These are phyloP conservation scores for Mungos mungo DNA, from an alignment of 2,113 vertebrate species.

Conservation along the genomic window DNA sequence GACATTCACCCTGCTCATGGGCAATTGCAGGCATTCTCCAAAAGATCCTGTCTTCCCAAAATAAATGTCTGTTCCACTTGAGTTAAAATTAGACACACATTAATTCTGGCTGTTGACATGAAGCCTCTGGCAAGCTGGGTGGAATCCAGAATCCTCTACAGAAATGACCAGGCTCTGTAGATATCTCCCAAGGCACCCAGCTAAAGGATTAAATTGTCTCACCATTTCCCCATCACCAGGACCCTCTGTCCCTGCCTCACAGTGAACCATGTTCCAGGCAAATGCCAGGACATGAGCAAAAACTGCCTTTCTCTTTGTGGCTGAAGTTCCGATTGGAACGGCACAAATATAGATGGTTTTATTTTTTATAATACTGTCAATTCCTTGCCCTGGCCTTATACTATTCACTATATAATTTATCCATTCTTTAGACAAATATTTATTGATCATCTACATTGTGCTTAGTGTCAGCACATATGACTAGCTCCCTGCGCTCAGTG, in stretches of 20 bases:
- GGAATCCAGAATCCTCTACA: background rate
- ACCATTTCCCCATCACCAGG: background rate
- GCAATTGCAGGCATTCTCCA: slow-evolving; percentile 22
- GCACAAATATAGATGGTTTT: background rate
- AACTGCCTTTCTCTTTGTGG: background rate
- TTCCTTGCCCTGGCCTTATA: background rate
- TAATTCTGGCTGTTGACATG: slow-evolving; percentile 30
- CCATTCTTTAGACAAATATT: background rate
- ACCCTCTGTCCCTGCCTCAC: background rate
- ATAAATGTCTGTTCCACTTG: slow-evolving; percentile 27
- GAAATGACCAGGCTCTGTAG: background rate
- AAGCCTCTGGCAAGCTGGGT: slow-evolving; percentile 8
- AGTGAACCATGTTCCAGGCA: too few relatives aligned
- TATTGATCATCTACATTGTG: background rate
- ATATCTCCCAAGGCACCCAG: background rate
- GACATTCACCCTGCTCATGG: slow-evolving; percentile 15
- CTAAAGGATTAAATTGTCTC: background rate
- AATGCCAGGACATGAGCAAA: background rate
- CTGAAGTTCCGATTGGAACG: background rate
- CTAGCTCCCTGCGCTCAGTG: background rate
- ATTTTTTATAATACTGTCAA: background rate
- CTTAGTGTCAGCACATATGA: background rate
- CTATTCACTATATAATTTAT: slow-evolving; percentile 23
- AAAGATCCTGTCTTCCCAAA: slow-evolving; percentile 55
- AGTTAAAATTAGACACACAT: slow-evolving; percentile 72